Percentiles rank a stretch among this genome's conserved stretches.
phyloP scores from a whole-genome alignment of 1,140 invertebrate genomes.

The Ceratina japonica region DNA sequence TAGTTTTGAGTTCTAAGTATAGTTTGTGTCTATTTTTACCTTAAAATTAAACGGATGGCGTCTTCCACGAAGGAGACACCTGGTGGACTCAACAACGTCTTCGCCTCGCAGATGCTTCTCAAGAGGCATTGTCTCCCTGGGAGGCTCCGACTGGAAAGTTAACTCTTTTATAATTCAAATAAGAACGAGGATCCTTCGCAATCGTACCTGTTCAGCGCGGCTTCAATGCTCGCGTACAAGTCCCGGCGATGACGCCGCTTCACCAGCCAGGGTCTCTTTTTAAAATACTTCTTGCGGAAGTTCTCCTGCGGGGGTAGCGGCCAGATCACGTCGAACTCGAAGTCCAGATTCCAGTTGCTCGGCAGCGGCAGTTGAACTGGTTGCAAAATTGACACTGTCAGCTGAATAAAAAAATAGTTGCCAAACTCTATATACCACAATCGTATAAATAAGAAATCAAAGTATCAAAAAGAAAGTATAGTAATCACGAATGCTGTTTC shows the following conservation, averaged over 20 bases:
- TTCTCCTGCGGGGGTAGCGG: conserved; percentile 67
- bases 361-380: conserved; percentile 69
- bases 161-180: not conserved
- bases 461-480: too few relatives aligned
- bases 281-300: conserved; percentile 26
- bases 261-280: conserved; percentile 32
- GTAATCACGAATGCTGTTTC: not conserved
- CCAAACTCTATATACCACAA: not conserved
- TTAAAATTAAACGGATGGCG: conserved; percentile 83
- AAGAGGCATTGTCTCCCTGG: conserved; percentile 84
- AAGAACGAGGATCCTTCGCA: too few relatives aligned
- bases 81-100: conserved; percentile 79
- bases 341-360: conserved; percentile 69
- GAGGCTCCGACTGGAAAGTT: conserved; percentile 80
- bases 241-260: conserved; percentile 73
- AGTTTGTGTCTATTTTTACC: conserved; percentile 76
- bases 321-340: conserved; percentile 76
- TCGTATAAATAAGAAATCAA: too few relatives aligned
- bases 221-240: conserved; percentile 74
- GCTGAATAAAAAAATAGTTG: conserved; percentile 51
- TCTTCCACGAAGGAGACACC: conserved; percentile 85
- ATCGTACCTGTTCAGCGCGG: conserved; percentile 72
- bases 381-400: conserved; percentile 70
- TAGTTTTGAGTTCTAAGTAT: too few relatives aligned
- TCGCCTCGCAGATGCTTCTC: conserved; percentile 85